A percentile compares a stretch with the other conserved stretches of the same genome.
Evolutionary conservation across 1,140 invertebrate species (phyloP).

Genomic region (Heliconius nattereri): DNA sequence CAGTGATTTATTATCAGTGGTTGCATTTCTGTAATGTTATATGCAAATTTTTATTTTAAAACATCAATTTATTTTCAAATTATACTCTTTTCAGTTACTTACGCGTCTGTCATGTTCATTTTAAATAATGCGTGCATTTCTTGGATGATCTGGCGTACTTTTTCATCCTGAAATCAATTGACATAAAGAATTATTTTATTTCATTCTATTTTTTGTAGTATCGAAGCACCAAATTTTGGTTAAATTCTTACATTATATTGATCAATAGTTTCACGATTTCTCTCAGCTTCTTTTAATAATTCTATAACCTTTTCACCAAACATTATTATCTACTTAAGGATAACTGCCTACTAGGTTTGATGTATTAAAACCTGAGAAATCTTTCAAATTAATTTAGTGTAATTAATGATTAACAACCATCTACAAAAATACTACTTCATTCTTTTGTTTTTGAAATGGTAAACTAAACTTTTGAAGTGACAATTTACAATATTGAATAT

Average conservation of each 20-base stretch:
- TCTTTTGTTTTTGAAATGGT: neutral
- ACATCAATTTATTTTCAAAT: neutral
- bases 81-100: slow-evolving; percentile 44
- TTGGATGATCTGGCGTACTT: slow-evolving; percentile 70
- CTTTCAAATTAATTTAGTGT: neutral
- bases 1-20: slow-evolving; percentile 70
- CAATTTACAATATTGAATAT: neutral
- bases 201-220: slow-evolving; percentile 31
- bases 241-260: slow-evolving; percentile 62
- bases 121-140: slow-evolving; percentile 73
- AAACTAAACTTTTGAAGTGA: neutral
- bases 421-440: neutral
- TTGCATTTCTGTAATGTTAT: slow-evolving; percentile 58
- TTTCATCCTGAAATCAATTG: slow-evolving; percentile 65
- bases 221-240: neutral
- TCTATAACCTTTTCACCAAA: slow-evolving; percentile 76
- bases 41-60: neutral
- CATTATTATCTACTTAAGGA: slow-evolving; percentile 44
- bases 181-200: neutral
- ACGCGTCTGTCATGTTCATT: slow-evolving; percentile 77
- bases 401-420: neutral
- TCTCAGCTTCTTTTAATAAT: slow-evolving; percentile 68
- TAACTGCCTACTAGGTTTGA: too few relatives aligned
- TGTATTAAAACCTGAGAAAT: too few relatives aligned
- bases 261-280: slow-evolving; percentile 68